A percentile compares a stretch with the other conserved stretches of the same genome.
Evolutionary conservation across 1,140 invertebrate species (phyloP).

Genomic region (Conus betulinus): DNA sequence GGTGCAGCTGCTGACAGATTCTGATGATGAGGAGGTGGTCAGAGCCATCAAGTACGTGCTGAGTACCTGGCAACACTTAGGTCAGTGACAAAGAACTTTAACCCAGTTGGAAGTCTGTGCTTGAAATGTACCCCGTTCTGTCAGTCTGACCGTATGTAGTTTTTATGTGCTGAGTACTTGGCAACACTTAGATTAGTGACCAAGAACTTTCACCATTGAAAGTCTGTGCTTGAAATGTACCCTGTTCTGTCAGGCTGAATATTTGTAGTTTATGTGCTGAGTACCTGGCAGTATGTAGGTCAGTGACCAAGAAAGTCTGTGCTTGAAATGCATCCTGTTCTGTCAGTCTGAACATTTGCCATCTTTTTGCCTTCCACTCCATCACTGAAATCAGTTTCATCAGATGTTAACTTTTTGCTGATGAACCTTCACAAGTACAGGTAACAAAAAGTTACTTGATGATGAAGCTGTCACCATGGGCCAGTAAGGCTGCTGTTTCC

Average conservation of each 20-base stretch:
- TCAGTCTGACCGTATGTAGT: too few relatives aligned
- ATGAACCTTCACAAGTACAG: too few relatives aligned
- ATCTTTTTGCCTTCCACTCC: too few relatives aligned
- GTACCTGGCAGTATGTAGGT: neutral
- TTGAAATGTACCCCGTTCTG: neutral
- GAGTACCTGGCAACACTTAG: neutral
- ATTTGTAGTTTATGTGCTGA: slow-evolving; percentile 10
- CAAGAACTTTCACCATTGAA: too few relatives aligned
- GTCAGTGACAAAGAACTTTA: neutral
- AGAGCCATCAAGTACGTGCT: slow-evolving; percentile 37
- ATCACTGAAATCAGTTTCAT: too few relatives aligned
- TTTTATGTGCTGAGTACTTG: slow-evolving; percentile 27
- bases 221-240: neutral
- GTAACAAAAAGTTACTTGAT: too few relatives aligned
- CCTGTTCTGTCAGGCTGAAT: too few relatives aligned
- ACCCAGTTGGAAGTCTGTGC: neutral
- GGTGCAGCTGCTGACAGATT: slow-evolving; percentile 27
- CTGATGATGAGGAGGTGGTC: slow-evolving; percentile 31
- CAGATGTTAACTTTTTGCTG: too few relatives aligned
- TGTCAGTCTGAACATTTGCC: too few relatives aligned
- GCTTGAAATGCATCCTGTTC: too few relatives aligned
- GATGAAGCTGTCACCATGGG: too few relatives aligned
- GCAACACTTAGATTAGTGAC: neutral
- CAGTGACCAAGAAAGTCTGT: neutral
- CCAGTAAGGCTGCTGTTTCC: too few relatives aligned